Conservation (phyloP, 2,888 invertebrate species). For the Coleophora flavipennella region DNA sequence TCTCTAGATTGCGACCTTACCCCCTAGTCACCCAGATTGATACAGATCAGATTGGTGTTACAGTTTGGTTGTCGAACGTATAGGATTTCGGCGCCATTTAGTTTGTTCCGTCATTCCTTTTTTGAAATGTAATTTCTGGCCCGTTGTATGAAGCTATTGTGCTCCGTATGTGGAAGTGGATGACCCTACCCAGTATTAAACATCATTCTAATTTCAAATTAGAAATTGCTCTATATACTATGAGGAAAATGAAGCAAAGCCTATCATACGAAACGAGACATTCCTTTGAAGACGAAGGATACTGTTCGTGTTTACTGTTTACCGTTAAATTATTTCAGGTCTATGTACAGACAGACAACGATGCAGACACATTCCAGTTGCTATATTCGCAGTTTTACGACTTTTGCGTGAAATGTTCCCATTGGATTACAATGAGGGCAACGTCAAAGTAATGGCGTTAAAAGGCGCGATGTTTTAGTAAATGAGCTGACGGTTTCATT, state of each 20-base stretch:
- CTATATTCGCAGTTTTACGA: constrained; percentile 14
- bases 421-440: constrained; percentile 14
- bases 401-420: constrained; percentile 22
- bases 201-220: neutral
- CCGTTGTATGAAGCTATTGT: constrained; percentile 47
- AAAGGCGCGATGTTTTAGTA: constrained; percentile 23
- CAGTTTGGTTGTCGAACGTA: no score
- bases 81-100: no score
- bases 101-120: no score
- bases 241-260: neutral
- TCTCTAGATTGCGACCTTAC: no score
- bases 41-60: no score
- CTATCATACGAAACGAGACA: neutral
- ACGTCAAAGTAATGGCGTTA: constrained; percentile 12
- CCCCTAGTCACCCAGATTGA: no score
- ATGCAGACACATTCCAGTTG: constrained; percentile 16
- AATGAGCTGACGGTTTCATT: constrained; percentile 26
- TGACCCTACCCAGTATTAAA: constrained; percentile 22
- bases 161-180: constrained; percentile 38
- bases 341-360: constrained; percentile 1
- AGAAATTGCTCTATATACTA: neutral
- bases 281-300: neutral
- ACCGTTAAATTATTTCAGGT: no score
- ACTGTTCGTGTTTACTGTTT: neutral
- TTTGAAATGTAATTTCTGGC: no score